Percentiles rank a stretch among this genome's conserved stretches.
Conservation (phyloP, 2,113 vertebrate species). For the Phylloscopus whistleri region DNA sequence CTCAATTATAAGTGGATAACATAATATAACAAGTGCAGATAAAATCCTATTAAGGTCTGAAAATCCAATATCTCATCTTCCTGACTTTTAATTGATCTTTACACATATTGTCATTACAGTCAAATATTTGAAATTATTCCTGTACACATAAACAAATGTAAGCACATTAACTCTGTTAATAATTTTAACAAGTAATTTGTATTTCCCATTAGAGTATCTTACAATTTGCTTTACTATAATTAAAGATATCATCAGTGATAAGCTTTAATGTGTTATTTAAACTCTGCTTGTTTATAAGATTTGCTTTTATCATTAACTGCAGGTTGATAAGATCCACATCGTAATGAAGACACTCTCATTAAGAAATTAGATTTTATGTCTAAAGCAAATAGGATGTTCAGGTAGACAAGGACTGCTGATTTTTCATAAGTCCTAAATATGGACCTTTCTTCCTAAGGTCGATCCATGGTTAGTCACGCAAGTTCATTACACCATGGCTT, state of each 20-base stretch:
- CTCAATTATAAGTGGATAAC: conserved; percentile 82
- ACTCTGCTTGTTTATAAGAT: conserved; percentile 69
- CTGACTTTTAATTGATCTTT: conserved; percentile 86
- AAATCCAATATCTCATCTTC: conserved; percentile 84
- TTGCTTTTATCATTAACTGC: conserved; percentile 73
- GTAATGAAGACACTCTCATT: conserved; percentile 39
- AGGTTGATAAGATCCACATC: conserved; percentile 54
- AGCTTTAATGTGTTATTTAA: conserved; percentile 74
- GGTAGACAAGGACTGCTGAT: neutral
- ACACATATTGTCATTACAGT: conserved; percentile 79
- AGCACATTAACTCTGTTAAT: conserved; percentile 81
- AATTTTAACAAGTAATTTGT: conserved; percentile 82
- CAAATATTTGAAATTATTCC: conserved; percentile 78
- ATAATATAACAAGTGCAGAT: conserved; percentile 78
- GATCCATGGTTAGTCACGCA: neutral
- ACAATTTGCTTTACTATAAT: conserved; percentile 75
- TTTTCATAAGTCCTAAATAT: neutral
- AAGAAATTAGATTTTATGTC: conserved; percentile 62
- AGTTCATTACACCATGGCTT: neutral
- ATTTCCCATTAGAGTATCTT: conserved; percentile 79
- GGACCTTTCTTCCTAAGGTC: neutral
- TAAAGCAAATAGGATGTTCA: conserved; percentile 1
- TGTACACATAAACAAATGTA: conserved; percentile 81
- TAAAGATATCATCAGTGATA: conserved; percentile 78
- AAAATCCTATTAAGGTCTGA: conserved; percentile 81